Evolutionary conservation across 2,888 invertebrate genomes (phyloP).

Genomic region (Microctonus brassicae): DNA sequence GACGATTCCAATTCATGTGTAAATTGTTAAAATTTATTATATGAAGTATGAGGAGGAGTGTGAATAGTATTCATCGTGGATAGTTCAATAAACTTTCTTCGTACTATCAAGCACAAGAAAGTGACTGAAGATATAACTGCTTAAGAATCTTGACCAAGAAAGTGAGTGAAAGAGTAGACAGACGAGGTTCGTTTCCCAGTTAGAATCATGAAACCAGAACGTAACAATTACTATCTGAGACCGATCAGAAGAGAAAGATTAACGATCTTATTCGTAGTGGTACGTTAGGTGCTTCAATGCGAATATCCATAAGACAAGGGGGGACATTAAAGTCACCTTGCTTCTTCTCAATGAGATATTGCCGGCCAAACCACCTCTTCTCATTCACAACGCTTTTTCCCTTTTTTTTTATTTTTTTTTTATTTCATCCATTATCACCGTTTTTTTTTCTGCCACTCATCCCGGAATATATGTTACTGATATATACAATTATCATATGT

Average conservation of each 20-base stretch:
- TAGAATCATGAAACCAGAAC: constrained; percentile 66
- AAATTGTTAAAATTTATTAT: too few relatives aligned
- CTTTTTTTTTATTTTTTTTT: constrained; percentile 1
- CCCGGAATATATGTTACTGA: constrained; percentile 29
- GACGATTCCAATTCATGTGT: too few relatives aligned
- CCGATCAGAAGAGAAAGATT: constrained; percentile 69
- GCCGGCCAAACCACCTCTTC: constrained; percentile 54
- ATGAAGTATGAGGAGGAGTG: too few relatives aligned
- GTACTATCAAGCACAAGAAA: too few relatives aligned
- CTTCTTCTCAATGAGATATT: constrained; percentile 69
- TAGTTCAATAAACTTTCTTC: too few relatives aligned
- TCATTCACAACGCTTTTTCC: constrained; percentile 33
- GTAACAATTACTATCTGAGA: constrained; percentile 70
- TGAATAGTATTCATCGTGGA: too few relatives aligned
- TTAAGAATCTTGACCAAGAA: not conserved
- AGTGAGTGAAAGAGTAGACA: not conserved
- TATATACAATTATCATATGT: not conserved
- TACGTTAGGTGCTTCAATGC: constrained; percentile 63
- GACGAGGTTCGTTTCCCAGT: constrained; percentile 51
- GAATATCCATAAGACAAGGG: constrained; percentile 64
- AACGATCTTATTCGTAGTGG: constrained; percentile 68
- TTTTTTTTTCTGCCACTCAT: constrained; percentile 5
- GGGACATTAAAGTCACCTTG: constrained; percentile 69
- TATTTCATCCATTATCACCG: not conserved
- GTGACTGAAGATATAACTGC: not conserved